These are phyloP conservation scores for Byasa hedistus DNA, from an alignment of 2,888 invertebrate genomes.

Conservation along the genomic window DNA sequence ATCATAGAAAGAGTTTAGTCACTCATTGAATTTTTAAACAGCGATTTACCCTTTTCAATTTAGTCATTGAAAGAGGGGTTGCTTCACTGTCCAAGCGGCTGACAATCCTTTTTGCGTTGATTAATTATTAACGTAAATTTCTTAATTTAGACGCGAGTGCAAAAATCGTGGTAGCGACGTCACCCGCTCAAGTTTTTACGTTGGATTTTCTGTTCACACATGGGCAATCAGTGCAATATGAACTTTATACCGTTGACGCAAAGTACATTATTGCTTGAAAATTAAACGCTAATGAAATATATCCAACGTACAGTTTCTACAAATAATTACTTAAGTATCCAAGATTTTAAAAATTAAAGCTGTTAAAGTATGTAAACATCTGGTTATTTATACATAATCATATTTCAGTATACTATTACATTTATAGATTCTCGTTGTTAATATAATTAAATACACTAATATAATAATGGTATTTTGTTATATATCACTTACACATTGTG, in stretches of 20 bases:
- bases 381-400: background rate
- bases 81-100: conserved; percentile 72
- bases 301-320: background rate
- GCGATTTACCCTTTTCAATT: conserved; percentile 74
- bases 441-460: too few relatives aligned
- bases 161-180: conserved; percentile 49
- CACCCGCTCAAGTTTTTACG: conserved; percentile 37
- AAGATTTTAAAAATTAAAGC: background rate
- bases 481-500: background rate
- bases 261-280: background rate
- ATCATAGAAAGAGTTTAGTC: conserved; percentile 50
- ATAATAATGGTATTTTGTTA: background rate
- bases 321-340: background rate
- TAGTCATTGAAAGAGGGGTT: conserved; percentile 73
- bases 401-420: background rate
- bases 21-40: conserved; percentile 73
- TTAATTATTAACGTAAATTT: conserved; percentile 76
- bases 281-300: background rate
- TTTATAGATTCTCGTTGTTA: too few relatives aligned
- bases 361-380: background rate
- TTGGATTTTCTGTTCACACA: background rate
- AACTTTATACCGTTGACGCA: background rate
- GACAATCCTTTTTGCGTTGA: conserved; percentile 76
- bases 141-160: conserved; percentile 72
- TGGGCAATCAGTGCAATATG: background rate